These are phyloP conservation scores for Phengaris arion DNA, from an alignment of 2,888 invertebrate genomes.

Conservation along the genomic window DNA sequence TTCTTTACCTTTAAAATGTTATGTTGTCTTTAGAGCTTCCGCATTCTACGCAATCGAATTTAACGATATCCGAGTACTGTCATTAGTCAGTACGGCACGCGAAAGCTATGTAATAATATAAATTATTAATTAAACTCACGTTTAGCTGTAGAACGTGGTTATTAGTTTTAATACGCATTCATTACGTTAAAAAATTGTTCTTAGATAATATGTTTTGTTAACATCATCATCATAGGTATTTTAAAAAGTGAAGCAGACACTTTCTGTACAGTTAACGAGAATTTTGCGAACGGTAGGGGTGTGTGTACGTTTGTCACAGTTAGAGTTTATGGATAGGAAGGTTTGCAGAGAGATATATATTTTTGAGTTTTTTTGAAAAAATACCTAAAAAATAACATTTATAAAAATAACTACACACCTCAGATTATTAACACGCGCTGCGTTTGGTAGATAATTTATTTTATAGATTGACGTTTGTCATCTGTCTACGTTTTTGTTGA, in stretches of 20 bases:
- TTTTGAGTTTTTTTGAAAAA: no score
- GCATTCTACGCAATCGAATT: conserved; percentile 6
- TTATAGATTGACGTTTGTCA: no score
- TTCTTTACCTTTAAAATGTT: conserved; percentile 9
- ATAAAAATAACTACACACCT: no score
- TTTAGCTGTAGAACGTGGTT: conserved; percentile 24
- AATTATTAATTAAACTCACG: conserved; percentile 32
- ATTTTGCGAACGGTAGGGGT: no score
- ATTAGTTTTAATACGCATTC: conserved; percentile 26
- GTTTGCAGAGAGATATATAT: no score
- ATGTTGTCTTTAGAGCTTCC: neutral
- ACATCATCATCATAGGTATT: neutral
- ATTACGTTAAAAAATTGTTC: conserved; percentile 4
- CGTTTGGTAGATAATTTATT: no score
- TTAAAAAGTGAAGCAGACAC: neutral
- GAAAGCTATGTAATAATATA: conserved; percentile 22
- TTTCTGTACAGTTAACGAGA: no score
- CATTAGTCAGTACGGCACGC: conserved; percentile 6
- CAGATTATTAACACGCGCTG: no score
- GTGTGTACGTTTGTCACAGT: no score
- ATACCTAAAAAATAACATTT: no score
- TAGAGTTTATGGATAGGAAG: no score
- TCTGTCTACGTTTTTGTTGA: no score
- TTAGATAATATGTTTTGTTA: neutral
- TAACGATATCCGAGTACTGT: neutral